phyloP scores from a whole-genome alignment of 2,797 vertebrate species.

The Sternotherus odoratus region DNA sequence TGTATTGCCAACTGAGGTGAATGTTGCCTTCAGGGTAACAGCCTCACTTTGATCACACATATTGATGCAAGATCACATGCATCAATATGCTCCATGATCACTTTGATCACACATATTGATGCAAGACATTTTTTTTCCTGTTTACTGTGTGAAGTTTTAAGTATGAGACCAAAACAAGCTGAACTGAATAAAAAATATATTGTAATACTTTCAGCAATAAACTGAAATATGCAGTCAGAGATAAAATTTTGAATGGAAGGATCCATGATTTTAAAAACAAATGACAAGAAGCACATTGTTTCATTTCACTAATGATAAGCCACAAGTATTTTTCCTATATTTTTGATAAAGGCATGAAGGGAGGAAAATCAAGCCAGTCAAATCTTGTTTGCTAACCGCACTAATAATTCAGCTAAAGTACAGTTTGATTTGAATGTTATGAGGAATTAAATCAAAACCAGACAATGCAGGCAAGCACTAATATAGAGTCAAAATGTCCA shows the following conservation, averaged over 20 bases:
- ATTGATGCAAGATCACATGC: no score
- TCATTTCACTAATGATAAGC: neutral
- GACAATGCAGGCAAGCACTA: neutral
- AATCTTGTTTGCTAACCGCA: neutral
- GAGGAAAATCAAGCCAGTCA: neutral
- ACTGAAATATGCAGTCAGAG: neutral
- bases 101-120: no score
- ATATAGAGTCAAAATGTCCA: neutral
- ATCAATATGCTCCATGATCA: no score
- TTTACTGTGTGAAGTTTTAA: conserved; percentile 1
- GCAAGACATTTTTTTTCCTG: conserved; percentile 4
- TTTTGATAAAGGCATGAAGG: neutral
- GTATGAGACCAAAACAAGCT: neutral
- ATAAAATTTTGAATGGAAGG: conserved; percentile 30
- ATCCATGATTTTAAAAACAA: conserved; percentile 14
- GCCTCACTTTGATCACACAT: neutral
- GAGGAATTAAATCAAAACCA: neutral
- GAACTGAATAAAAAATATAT: conserved; percentile 19
- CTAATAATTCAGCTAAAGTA: neutral
- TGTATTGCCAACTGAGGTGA: neutral
- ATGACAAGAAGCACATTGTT: conserved; percentile 6
- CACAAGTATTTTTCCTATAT: neutral
- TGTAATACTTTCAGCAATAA: neutral
- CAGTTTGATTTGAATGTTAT: neutral
- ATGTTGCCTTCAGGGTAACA: neutral